Percentiles rank a stretch among this genome's conserved stretches.
Evolutionary conservation across 1,140 invertebrate species (phyloP).

Genomic region (Apis florea): DNA sequence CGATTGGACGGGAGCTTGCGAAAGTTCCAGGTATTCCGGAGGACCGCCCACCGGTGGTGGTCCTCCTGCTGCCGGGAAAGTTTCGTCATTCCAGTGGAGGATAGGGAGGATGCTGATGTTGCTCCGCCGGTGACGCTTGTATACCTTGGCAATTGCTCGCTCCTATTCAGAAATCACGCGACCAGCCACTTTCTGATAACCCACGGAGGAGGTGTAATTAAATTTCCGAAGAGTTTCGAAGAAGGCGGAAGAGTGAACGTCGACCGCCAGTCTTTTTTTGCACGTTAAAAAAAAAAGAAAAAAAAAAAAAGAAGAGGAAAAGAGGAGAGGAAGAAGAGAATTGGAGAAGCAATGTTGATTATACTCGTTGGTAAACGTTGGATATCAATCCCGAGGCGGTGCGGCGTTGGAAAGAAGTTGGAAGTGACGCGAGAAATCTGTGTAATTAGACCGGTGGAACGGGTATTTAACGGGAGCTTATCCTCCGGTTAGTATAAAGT

Average conservation of each 20-base stretch:
- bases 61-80: conserved; percentile 70
- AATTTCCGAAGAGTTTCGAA: conserved; percentile 21
- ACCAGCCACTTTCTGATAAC: conserved; percentile 14
- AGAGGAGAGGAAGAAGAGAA: not conserved
- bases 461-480: conserved; percentile 73
- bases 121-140: conserved; percentile 1
- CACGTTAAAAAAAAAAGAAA: too few species aligned
- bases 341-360: not conserved
- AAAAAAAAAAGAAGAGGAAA: too few species aligned
- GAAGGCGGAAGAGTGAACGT: conserved; percentile 11
- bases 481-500: conserved; percentile 67
- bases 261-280: too few species aligned
- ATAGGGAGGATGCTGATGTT: conserved; percentile 38
- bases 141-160: conserved; percentile 13
- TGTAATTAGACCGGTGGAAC: conserved; percentile 65
- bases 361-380: not conserved
- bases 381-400: too few species aligned
- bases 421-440: conserved; percentile 47
- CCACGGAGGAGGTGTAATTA: conserved; percentile 11
- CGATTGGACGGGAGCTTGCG: conserved; percentile 75
- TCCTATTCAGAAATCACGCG: conserved; percentile 25
- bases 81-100: conserved; percentile 70
- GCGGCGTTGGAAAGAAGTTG: conserved; percentile 17
- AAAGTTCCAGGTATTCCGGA: conserved; percentile 75
- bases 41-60: conserved; percentile 74